Evolutionary conservation across 1,140 invertebrate species (phyloP).

Genomic region (Coptotermes formosanus): DNA sequence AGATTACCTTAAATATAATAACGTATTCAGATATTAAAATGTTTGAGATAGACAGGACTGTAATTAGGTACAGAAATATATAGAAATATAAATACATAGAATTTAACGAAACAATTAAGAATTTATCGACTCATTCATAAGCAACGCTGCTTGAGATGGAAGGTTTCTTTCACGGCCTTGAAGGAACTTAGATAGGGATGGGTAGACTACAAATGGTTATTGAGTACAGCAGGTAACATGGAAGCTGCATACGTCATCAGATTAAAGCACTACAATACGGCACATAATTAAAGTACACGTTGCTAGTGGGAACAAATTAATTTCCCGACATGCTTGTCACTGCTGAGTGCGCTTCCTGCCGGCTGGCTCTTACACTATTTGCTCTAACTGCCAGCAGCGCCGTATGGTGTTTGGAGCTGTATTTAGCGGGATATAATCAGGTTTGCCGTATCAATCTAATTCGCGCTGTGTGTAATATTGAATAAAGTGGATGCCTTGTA

Average conservation of each 20-base stretch:
- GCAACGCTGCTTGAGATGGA: neutral
- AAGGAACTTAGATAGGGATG: neutral
- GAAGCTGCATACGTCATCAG: neutral
- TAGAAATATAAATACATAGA: too few relatives aligned
- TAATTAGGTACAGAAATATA: neutral
- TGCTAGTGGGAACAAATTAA: conserved; percentile 13
- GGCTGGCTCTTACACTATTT: neutral
- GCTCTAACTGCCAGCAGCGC: neutral
- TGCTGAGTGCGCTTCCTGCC: conserved; percentile 7
- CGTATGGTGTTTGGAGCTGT: conserved; percentile 14
- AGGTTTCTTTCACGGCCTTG: neutral
- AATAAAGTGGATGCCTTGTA: neutral
- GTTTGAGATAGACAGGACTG: neutral
- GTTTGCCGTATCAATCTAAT: neutral
- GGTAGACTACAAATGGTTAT: neutral
- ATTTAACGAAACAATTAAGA: neutral
- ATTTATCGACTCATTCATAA: neutral
- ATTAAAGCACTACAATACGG: neutral
- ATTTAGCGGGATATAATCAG: neutral
- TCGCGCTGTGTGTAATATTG: conserved; percentile 5
- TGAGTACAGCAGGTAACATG: neutral
- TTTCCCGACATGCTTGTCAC: neutral
- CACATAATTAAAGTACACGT: conserved; percentile 6
- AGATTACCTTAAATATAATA: too few relatives aligned
- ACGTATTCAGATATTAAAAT: too few relatives aligned